Evolutionary conservation across 1,140 invertebrate genomes (phyloP).

Genomic region (Ctenoplectra terminalis): DNA sequence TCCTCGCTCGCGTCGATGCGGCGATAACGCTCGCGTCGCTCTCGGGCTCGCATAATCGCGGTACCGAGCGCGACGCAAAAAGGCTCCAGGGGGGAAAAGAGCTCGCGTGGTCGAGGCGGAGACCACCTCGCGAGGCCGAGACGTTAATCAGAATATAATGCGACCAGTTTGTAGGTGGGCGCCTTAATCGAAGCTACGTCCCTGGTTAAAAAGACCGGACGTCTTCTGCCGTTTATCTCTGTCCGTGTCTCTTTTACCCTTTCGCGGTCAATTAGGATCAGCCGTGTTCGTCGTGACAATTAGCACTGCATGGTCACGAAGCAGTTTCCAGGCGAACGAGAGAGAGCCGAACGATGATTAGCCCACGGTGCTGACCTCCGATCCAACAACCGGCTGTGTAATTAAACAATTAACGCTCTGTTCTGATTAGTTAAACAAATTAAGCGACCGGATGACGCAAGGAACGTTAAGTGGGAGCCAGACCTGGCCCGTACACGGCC

Average conservation of each 20-base stretch:
- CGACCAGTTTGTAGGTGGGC: slow-evolving; percentile 59
- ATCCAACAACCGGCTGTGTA: slow-evolving; percentile 59
- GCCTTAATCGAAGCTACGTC: slow-evolving; percentile 62
- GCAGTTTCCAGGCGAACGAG: slow-evolving; percentile 6
- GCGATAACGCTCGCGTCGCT: slow-evolving; percentile 10
- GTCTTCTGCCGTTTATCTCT: slow-evolving; percentile 40
- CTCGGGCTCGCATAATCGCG: background rate
- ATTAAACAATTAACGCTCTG: slow-evolving; percentile 72
- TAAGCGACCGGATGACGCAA: slow-evolving; percentile 52
- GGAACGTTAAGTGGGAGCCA: slow-evolving; percentile 25
- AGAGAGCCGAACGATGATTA: slow-evolving; percentile 42
- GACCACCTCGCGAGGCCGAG: slow-evolving; percentile 59
- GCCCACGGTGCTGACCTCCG: slow-evolving; percentile 20
- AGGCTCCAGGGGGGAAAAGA: background rate
- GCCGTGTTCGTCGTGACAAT: slow-evolving; percentile 62
- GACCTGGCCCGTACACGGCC: slow-evolving; percentile 7
- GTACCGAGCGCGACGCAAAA: background rate
- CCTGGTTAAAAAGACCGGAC: slow-evolving; percentile 43
- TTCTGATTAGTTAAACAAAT: slow-evolving; percentile 76
- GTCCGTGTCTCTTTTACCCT: slow-evolving; percentile 29
- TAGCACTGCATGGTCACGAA: slow-evolving; percentile 60
- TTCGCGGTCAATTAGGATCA: slow-evolving; percentile 57
- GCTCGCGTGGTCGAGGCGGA: slow-evolving; percentile 14
- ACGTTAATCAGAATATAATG: slow-evolving; percentile 67
- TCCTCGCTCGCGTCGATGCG: slow-evolving; percentile 18